Evolutionary conservation across 1,140 invertebrate genomes (phyloP).

Genomic region (Apis laboriosa): DNA sequence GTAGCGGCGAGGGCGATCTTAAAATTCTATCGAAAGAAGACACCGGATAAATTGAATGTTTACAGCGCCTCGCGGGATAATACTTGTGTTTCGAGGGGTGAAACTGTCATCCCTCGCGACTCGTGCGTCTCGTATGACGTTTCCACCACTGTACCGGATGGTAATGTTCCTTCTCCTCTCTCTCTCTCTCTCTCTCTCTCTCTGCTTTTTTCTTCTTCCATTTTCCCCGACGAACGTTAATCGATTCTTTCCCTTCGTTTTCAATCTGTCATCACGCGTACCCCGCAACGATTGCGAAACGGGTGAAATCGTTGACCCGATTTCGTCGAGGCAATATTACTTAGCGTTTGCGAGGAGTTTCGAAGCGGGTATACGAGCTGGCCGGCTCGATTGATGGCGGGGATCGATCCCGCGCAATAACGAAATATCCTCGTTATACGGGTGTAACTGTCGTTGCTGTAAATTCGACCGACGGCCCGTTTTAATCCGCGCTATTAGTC

Average conservation of each 20-base stretch:
- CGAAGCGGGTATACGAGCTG: conserved; percentile 8
- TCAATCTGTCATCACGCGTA: conserved; percentile 36
- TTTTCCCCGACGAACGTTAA: conserved; percentile 8
- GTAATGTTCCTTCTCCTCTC: background rate
- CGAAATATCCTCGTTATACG: conserved; percentile 35
- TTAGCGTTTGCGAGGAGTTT: conserved; percentile 27
- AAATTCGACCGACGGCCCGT: conserved; percentile 8
- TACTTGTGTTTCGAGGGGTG: conserved; percentile 37
- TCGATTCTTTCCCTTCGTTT: conserved; percentile 18
- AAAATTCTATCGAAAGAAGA: conserved; percentile 75
- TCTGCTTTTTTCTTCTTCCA: background rate
- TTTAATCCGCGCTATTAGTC: conserved; percentile 35
- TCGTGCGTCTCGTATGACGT: conserved; percentile 40
- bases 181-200: background rate
- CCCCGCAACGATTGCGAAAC: conserved; percentile 25
- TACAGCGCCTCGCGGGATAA: conserved; percentile 48
- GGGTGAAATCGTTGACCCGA: conserved; percentile 30
- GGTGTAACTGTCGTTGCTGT: conserved; percentile 14
- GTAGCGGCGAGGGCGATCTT: conserved; percentile 63
- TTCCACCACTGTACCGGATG: background rate
- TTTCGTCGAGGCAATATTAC: conserved; percentile 28
- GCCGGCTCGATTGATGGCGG: conserved; percentile 17
- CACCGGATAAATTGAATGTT: conserved; percentile 77
- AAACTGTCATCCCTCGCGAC: conserved; percentile 25
- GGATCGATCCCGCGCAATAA: conserved; percentile 29